These are phyloP conservation scores for Bagarius yarrelli DNA, from an alignment of 2,113 vertebrate species.

Conservation along the genomic window DNA sequence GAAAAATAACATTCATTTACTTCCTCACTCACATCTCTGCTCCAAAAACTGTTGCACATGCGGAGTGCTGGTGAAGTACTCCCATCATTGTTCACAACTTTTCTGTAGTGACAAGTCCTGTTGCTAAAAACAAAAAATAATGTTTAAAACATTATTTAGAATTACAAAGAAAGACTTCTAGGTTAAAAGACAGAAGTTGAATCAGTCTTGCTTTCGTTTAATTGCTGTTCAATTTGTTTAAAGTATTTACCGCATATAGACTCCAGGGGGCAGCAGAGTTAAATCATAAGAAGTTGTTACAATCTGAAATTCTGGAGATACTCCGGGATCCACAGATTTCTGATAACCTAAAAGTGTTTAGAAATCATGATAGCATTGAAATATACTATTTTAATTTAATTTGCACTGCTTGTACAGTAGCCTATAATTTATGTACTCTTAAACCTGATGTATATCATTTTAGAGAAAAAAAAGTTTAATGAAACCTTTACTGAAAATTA, in stretches of 20 bases:
- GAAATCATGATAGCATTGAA: neutral
- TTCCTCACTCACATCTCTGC: conserved; percentile 74
- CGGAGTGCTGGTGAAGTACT: conserved; percentile 72
- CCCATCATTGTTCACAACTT: conserved; percentile 42
- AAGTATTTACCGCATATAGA: conserved; percentile 81
- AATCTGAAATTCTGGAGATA: conserved; percentile 74
- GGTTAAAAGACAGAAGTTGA: no score
- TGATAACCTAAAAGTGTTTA: conserved; percentile 70
- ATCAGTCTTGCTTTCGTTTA: neutral
- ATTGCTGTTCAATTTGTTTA: neutral
- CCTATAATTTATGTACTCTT: no score
- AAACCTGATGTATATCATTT: no score
- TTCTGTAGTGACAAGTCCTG: conserved; percentile 72
- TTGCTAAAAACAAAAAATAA: conserved; percentile 67
- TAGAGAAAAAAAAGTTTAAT: no score
- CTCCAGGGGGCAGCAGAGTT: conserved; percentile 81
- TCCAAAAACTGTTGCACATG: conserved; percentile 96
- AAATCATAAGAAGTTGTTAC: conserved; percentile 69
- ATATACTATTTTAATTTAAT: neutral
- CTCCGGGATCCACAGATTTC: conserved; percentile 78
- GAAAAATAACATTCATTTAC: neutral
- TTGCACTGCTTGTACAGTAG: neutral
- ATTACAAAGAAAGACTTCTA: neutral
- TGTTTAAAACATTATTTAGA: neutral
- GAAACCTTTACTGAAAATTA: no score